Evolutionary conservation across 2,113 vertebrate genomes (phyloP).

Genomic region (Bothrops jararaca): DNA sequence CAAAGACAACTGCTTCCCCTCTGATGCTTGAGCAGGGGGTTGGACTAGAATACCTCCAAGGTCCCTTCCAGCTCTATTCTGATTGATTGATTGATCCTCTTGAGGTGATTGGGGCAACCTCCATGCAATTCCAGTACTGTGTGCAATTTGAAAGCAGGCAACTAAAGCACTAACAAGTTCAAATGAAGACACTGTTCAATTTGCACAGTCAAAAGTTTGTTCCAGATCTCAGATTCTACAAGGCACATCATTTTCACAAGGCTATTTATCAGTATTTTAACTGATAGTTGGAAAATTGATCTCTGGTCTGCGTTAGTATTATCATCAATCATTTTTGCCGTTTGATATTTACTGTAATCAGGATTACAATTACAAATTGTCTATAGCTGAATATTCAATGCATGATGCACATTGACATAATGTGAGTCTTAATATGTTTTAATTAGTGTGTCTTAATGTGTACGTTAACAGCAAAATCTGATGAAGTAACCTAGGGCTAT

Average conservation of each 20-base stretch:
- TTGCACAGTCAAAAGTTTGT: not conserved
- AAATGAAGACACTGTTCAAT: not conserved
- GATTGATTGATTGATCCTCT: not conserved
- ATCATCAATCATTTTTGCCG: not conserved
- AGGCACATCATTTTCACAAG: not conserved
- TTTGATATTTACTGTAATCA: not conserved
- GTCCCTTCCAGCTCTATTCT: not conserved
- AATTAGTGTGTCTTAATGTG: not conserved
- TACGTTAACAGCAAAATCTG: not conserved
- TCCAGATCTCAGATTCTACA: not conserved
- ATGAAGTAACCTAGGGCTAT: not conserved
- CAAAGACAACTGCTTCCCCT: not conserved
- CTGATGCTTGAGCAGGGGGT: not conserved
- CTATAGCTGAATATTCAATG: not conserved
- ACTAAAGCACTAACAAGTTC: not conserved
- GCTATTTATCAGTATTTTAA: not conserved
- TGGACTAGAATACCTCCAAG: not conserved
- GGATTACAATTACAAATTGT: not conserved
- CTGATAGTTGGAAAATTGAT: not conserved
- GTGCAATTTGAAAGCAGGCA: not conserved
- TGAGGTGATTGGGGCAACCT: not conserved
- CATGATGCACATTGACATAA: not conserved
- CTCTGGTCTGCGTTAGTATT: not conserved
- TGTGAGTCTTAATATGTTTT: not conserved
- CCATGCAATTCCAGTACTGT: not conserved